These are phyloP conservation scores for Noctua comes DNA, from an alignment of 2,888 invertebrate genomes.

Conservation along the genomic window DNA sequence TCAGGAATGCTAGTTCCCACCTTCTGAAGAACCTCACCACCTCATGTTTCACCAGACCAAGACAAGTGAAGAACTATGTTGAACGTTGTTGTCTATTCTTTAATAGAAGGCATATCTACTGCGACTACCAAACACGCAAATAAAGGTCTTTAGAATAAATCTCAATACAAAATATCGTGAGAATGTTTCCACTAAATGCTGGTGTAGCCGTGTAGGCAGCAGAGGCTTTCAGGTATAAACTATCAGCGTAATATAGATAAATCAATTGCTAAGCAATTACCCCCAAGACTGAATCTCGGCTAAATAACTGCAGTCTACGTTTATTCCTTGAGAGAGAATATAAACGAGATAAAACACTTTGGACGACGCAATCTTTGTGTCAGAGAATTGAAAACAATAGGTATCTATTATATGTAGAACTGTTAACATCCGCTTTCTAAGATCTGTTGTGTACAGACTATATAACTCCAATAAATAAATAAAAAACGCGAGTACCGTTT, in stretches of 20 bases:
- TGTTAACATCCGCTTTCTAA: slow-evolving; percentile 9
- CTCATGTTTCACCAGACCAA: not conserved
- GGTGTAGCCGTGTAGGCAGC: slow-evolving; percentile 43
- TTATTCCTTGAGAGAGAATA: slow-evolving; percentile 46
- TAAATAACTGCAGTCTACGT: slow-evolving; percentile 33
- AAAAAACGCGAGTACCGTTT: too few relatives aligned
- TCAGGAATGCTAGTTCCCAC: not conserved
- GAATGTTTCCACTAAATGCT: slow-evolving; percentile 41
- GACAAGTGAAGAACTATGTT: not conserved
- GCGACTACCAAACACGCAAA: slow-evolving; percentile 13
- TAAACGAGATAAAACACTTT: slow-evolving; percentile 44
- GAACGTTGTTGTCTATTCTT: not conserved
- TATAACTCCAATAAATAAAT: too few relatives aligned
- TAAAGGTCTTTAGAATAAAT: slow-evolving; percentile 40
- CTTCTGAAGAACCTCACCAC: not conserved
- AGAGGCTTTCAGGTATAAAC: slow-evolving; percentile 57
- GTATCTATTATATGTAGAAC: not conserved
- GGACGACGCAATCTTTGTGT: slow-evolving; percentile 11
- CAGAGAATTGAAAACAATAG: slow-evolving; percentile 15
- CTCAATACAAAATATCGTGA: slow-evolving; percentile 51
- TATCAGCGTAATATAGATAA: slow-evolving; percentile 53
- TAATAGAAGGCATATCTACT: not conserved
- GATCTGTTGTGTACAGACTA: too few relatives aligned
- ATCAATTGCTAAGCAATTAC: slow-evolving; percentile 57
- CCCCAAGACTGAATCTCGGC: slow-evolving; percentile 44